Conservation (phyloP, 2,888 invertebrate genomes). For the Mactromeris polynyma region DNA sequence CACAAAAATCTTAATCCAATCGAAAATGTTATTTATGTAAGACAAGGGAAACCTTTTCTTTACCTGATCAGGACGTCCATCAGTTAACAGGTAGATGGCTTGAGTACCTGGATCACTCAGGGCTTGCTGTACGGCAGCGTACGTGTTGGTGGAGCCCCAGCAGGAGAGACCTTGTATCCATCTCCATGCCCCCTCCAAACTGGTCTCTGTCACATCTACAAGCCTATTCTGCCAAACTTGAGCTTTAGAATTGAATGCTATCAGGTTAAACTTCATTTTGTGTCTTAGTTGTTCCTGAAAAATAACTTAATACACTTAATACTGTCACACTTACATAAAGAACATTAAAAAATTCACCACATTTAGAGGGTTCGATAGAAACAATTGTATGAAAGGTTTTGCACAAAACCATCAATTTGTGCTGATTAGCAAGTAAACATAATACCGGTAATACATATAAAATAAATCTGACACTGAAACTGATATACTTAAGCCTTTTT, state of each 20-base stretch:
- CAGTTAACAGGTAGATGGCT: conserved; percentile 87
- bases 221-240: conserved; percentile 85
- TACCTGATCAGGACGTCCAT: conserved; percentile 87
- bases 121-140: conserved; percentile 86
- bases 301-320: neutral
- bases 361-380: no score
- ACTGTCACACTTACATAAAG: no score
- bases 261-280: conserved; percentile 87
- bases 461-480: no score
- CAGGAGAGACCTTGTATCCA: conserved; percentile 85
- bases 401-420: no score
- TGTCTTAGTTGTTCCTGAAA: conserved; percentile 86
- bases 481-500: no score
- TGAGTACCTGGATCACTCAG: conserved; percentile 85
- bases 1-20: no score
- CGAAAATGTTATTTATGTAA: no score
- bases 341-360: no score
- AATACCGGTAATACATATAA: no score
- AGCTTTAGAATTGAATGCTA: conserved; percentile 85
- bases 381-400: no score
- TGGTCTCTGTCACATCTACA: conserved; percentile 85
- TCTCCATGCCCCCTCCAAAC: conserved; percentile 84
- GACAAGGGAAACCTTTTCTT: no score
- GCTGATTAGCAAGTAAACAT: no score
- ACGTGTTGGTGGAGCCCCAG: conserved; percentile 87